Evolutionary conservation across 2,888 invertebrate genomes (phyloP), one percentile per base, ranked within the genome.

Genomic region (Criorhina ranunculi): DNA sequence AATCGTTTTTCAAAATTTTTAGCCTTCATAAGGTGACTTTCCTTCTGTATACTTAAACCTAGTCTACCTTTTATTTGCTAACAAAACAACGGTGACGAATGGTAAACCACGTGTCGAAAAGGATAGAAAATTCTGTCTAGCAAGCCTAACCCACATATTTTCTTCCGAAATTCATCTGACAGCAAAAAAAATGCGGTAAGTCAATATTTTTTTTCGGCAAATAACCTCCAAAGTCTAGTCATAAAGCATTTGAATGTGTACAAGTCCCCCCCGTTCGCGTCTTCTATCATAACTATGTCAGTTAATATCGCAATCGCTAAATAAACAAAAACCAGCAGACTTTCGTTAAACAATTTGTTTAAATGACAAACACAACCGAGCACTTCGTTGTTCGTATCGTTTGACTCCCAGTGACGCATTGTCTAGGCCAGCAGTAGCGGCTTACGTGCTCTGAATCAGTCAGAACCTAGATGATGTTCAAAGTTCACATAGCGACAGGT

Each of bases 251-350:
- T 19, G 37, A 15, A 37, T 37, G 37, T 12, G 24, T 60, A 7
- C 19, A 7, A 11, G 59, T 12, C 19, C 35, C n/a, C 6, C 37
- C 11, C 12, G 8, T 31, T 15, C 17, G 19, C 31, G 33, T n/a
- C n/a, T n/a, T n/a, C 33, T 2, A 53, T 29, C 19, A 15, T 29
- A 73, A 73, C 42, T 49, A 49, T 66, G 70, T 57, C 72, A 72
- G 40, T 72, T 51, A 67, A 60, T 53, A 80, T 62, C 75, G 37
- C 35, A 69, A 75, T 75, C 75, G 75, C n/a, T 55, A 31, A 29
- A 15, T 33, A 80, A 75, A 80, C 62, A 75, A 66, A 53, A 31
- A 31, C n/a, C 35, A 42, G 42, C 53, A 75, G 75, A 80, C 67
- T 75, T 57, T 37, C 53, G 67, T 57, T 53, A 67, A 67, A 53